Evolutionary conservation across 2,888 invertebrate genomes (phyloP).

Genomic region (Ectemnius lituratus): DNA sequence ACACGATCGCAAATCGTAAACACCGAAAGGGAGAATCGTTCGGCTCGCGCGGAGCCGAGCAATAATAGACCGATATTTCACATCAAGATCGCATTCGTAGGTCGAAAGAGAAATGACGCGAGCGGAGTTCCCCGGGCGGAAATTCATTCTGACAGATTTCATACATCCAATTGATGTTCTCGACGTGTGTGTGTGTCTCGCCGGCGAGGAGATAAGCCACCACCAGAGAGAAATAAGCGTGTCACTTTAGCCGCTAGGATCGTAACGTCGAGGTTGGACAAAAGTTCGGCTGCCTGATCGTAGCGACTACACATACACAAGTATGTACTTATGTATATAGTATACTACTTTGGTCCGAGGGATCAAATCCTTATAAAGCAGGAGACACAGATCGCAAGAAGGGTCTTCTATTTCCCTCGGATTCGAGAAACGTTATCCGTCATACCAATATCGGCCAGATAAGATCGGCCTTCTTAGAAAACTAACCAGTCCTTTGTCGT

Average conservation of each 20-base stretch:
- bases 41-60: conserved; percentile 43
- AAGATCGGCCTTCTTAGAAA: conserved; percentile 35
- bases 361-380: conserved; percentile 69
- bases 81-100: conserved; percentile 73
- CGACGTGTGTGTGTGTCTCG: conserved; percentile 68
- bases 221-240: conserved; percentile 57
- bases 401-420: conserved; percentile 35
- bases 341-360: conserved; percentile 64
- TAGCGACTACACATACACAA: conserved; percentile 28
- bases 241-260: conserved; percentile 25
- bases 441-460: conserved; percentile 26
- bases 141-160: conserved; percentile 77
- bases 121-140: conserved; percentile 37
- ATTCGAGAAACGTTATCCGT: conserved; percentile 31
- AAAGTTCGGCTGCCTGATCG: conserved; percentile 60
- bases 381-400: conserved; percentile 49
- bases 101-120: conserved; percentile 74
- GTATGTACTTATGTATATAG: conserved; percentile 1
- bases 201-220: conserved; percentile 69
- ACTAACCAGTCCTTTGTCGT: conserved; percentile 43
- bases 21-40: conserved; percentile 29
- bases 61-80: conserved; percentile 77
- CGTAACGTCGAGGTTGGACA: conserved; percentile 44
- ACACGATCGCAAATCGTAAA: conserved; percentile 15
- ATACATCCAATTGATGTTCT: conserved; percentile 77